These are phyloP conservation scores for Laothoe populi DNA, from an alignment of 2,888 invertebrate genomes.

Conservation along the genomic window DNA sequence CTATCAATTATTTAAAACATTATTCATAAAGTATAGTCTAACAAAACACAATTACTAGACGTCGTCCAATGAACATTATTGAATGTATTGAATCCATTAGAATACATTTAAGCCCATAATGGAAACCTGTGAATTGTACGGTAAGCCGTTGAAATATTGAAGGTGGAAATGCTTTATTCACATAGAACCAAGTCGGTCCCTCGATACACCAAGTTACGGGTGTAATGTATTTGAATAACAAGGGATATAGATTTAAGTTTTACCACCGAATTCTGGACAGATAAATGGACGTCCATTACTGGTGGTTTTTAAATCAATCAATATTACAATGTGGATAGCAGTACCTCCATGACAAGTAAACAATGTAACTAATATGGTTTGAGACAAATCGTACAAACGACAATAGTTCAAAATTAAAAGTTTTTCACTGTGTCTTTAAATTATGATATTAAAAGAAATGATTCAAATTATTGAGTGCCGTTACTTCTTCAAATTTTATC, in stretches of 20 bases:
- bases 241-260: background rate
- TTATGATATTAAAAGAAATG: too few relatives aligned
- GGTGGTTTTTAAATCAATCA: too few relatives aligned
- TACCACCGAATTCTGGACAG: background rate
- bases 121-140: slow-evolving; percentile 37
- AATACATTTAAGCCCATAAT: slow-evolving; percentile 52
- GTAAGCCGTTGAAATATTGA: slow-evolving; percentile 44
- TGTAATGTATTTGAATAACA: slow-evolving; percentile 24
- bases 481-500: too few relatives aligned
- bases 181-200: slow-evolving; percentile 46
- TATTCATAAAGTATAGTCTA: too few relatives aligned
- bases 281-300: background rate
- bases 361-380: too few relatives aligned
- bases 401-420: too few relatives aligned
- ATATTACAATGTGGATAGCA: too few relatives aligned
- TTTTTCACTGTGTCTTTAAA: too few relatives aligned
- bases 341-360: too few relatives aligned
- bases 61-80: slow-evolving; percentile 37
- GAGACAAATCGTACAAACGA: too few relatives aligned
- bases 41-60: background rate
- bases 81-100: slow-evolving; percentile 44
- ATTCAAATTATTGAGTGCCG: too few relatives aligned
- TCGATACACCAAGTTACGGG: slow-evolving; percentile 34
- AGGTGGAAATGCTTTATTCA: slow-evolving; percentile 53
- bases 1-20: too few relatives aligned